Base-by-base conservation (phyloP, 2,888 invertebrate species). In the Lypha dubia region DNA sequence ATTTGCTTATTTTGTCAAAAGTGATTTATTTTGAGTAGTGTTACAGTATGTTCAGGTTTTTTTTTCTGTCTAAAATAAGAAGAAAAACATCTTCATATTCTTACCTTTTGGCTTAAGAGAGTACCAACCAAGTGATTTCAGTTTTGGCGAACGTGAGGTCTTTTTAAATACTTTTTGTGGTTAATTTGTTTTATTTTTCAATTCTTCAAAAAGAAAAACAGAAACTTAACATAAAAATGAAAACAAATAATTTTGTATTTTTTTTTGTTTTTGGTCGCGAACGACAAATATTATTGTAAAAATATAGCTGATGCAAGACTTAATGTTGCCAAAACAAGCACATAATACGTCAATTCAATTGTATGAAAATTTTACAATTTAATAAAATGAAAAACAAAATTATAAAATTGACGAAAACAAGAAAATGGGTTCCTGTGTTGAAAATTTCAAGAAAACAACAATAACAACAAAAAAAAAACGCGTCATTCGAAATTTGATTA, bases 251-350 rank as follows among this genome's bases (percentile, higher is more conserved):
- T n/a, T 28, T 4, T 28, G 28, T 4, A 28, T 5, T 67, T 41
- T 22, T 71, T 35, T 77, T 17, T 9, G 13, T 35, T 44, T 73
- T 24, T 60, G 44, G 24, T 60, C 53, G 51, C 62, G 28, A 53
- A 49, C 67, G 56, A 68, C 74, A 79, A 83, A 79, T 79, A 79
- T 79, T 79, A 71, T 79, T 79, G 79, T 84, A 80, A 76, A 84
- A 74, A 79, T 83, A 71, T 75, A 60, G 84, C 79, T 84, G 84
- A 84, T 84, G 84, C 84, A 84, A 76, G 71, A 71, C 75, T 67
- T 73, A 53, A 62, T 76, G 75, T 76, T 84, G 84, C 84, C 84
- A 84, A 79, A 79, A 79, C 65, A 79, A 73, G n/a, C 67, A 68
- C 44, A 76, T 49, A 53, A 46, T 70, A 60, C 77, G 79, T 79